Base-by-base conservation (phyloP, 2,113 vertebrate species). In the Daboia siamensis region DNA sequence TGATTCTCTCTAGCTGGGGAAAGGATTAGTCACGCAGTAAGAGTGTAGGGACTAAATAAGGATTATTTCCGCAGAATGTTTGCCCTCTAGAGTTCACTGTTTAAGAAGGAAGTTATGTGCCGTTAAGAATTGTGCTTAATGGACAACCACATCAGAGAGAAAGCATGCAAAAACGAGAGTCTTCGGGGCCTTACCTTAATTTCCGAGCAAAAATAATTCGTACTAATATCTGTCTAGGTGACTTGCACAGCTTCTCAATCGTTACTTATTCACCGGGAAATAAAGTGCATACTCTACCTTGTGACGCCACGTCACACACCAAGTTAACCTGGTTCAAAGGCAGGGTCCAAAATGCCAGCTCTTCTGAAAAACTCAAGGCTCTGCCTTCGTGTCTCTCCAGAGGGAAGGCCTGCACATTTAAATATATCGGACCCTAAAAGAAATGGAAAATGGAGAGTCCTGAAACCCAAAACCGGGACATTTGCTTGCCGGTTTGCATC, bases 291-390 rank as follows among this genome's bases (percentile, higher is more conserved):
- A 61, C 92, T 69, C 1, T 98, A 99, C 99, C 99, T 85, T 98
- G 97, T 93, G 97, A 97, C 94, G 95, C 96, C 94, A 99, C 96
- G 54, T 99, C 98, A 0, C 98, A 99, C 96, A 99, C 95, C 3
- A 99, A 96, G 96, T 99, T 99, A 92, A 98, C 95, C 97, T 99
- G 98, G 74, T 97, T 97, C 96, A 99, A 94, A 84, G 99, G 99
- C 93, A 99, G 96, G 6, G 97, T 98, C 99, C 99, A 99, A 95
- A 98, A 98, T 13, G 98, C 97, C 24, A 97, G 97, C 93, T 99
- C 98, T 95, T 99, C 99, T 0, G 98, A 98, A 95, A 99, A 99
- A 92, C 95, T 99, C 94, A 99, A 93, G 7, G 98, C 97, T 91
- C 99, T 97, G 86, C 98, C 97, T 95, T 99, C 99, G 56, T 97